Conservation (phyloP, 2,113 vertebrate genomes). For the Pseudorasbora parva region DNA sequence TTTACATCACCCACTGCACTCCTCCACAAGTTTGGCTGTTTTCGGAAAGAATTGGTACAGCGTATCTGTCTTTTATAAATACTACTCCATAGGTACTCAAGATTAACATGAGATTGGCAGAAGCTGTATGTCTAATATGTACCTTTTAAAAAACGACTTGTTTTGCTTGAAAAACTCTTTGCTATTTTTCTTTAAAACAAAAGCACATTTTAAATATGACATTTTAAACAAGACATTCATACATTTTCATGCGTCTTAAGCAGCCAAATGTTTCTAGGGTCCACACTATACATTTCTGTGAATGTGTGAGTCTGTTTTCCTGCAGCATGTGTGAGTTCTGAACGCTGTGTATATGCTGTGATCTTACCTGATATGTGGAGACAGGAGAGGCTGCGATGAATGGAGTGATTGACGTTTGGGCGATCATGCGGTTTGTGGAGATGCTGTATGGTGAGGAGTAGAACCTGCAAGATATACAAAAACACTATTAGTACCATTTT, state of each 20-base stretch:
- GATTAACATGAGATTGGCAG: no score
- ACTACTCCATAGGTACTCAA: no score
- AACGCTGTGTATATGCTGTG: background rate
- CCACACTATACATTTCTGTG: background rate
- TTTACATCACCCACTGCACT: no score
- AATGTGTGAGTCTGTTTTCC: background rate
- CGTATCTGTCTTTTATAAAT: no score
- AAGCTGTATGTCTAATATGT: no score
- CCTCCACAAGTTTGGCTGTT: no score
- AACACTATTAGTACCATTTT: background rate
- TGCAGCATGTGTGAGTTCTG: conserved; percentile 3
- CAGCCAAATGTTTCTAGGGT: background rate
- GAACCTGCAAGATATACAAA: conserved; percentile 79
- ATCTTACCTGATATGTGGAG: conserved; percentile 97
- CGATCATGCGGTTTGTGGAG: conserved; percentile 99
- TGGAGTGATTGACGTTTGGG: conserved; percentile 98
- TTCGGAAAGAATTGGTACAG: no score
- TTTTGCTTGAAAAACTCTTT: background rate
- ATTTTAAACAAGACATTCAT: background rate
- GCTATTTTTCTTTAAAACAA: background rate
- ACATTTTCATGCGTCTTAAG: no score
- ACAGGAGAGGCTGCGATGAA: conserved; percentile 99
- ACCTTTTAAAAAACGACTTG: background rate
- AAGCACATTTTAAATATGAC: background rate
- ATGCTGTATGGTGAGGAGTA: conserved; percentile 99